Evolutionary conservation across 2,888 invertebrate genomes (phyloP), one percentile per base, ranked within the genome.

Genomic region (Cheilosia variabilis): DNA sequence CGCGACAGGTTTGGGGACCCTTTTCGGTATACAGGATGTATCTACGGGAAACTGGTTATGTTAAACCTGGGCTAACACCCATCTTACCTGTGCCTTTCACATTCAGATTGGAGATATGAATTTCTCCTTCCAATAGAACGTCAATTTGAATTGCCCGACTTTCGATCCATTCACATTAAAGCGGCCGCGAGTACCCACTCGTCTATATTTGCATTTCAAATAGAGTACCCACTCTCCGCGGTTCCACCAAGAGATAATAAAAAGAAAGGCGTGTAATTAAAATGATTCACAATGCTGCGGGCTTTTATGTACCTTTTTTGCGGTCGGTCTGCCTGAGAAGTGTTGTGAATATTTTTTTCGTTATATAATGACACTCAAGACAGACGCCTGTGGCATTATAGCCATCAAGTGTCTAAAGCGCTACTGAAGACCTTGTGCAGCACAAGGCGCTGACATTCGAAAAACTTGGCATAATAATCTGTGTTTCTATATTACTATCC

Each of bases 391-490:
- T 50, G 31, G 47, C 17, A 17, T 57, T 68, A 62, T 22, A 53
- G 9, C 53, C 62, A 63, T 41, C 50, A 57, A 47, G 47, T 71
- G 47, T 22, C 43, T 43, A 9, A 9, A n/a, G n/a, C 24, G 63
- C 57, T 34, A 27, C 50, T n/a, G 27, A 31, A 66, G 47, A 78
- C 72, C 78, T 72, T 72, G 78, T 58, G 55, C 47, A 41, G 27
- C 47, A 2, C 7, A 9, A 31, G 31, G 31, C 31, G 22, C 13
- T 37, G 37, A 13, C 13, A 37, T 37, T 37, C 37, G n/a, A n/a
- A 10, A 17, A 9, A 53, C 45, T 37, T 37, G 55, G 31, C 7
- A 55, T 34, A 58, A 41, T 62, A 10, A 41, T 15, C 37, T 62
- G 10, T 17, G 27, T 17, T 24, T 50, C 50, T 63, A 31, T 63